Conservation (phyloP, 2,797 vertebrate genomes). For the Buphagus erythrorhynchus region DNA sequence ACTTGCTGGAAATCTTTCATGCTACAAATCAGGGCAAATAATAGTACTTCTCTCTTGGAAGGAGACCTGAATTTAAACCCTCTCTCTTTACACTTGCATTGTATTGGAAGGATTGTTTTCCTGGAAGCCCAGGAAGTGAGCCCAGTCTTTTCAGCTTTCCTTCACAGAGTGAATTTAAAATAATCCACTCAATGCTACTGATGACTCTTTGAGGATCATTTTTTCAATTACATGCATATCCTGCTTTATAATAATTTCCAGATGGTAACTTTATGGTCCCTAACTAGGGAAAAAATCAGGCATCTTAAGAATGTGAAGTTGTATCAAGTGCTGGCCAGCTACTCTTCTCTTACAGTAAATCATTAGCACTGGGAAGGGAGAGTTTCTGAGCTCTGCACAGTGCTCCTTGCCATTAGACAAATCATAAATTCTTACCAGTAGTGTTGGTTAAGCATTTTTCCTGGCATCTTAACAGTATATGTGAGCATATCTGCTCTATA, state of each 20-base stretch:
- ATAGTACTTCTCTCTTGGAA: neutral
- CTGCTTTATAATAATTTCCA: neutral
- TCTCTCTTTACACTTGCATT: neutral
- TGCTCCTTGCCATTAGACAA: neutral
- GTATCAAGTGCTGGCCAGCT: neutral
- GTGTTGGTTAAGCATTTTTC: neutral
- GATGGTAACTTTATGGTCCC: neutral
- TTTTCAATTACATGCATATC: neutral
- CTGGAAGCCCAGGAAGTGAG: neutral
- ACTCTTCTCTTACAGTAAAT: neutral
- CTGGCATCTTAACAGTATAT: neutral
- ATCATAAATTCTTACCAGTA: neutral
- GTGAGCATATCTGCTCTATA: neutral
- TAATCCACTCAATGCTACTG: neutral
- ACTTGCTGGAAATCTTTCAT: neutral
- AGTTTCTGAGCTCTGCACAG: neutral
- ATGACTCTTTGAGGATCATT: neutral
- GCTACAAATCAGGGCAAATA: neutral
- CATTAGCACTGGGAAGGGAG: neutral
- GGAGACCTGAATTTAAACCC: neutral
- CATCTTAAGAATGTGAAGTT: neutral
- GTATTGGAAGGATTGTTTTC: neutral
- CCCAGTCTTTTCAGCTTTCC: neutral
- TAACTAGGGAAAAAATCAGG: neutral
- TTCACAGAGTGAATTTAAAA: neutral